Evolutionary conservation across 2,797 vertebrate genomes (phyloP).

Genomic region (Darevskia mixta): DNA sequence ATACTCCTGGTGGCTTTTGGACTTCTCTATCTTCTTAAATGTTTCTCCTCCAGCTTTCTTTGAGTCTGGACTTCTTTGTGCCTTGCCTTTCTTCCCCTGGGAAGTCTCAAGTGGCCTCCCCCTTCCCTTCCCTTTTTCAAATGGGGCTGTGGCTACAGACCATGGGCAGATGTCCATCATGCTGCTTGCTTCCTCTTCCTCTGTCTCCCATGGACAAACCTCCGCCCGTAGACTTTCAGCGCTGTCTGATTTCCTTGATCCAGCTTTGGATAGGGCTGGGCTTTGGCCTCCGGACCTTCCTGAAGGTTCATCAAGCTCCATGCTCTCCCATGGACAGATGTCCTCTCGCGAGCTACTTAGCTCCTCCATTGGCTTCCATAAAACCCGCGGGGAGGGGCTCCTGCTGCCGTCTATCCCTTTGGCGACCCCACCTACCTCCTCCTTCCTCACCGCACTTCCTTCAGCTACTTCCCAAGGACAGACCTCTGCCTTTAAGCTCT

Average conservation of each 20-base stretch:
- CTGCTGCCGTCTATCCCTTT: neutral
- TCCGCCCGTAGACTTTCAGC: constrained; percentile 73
- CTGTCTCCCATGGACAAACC: constrained; percentile 82
- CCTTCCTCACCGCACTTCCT: neutral
- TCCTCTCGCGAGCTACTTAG: constrained; percentile 69
- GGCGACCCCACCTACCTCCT: neutral
- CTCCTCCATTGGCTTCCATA: constrained; percentile 54
- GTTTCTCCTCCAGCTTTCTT: constrained; percentile 42
- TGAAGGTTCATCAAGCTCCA: constrained; percentile 19
- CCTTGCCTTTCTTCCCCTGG: constrained; percentile 35
- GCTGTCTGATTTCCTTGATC: constrained; percentile 44
- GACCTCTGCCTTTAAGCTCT: constrained; percentile 77
- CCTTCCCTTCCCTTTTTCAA: rapidly evolving
- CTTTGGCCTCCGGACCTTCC: constrained; percentile 33
- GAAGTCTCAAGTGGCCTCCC: rapidly evolving
- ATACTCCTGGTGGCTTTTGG: constrained; percentile 63
- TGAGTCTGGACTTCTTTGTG: neutral
- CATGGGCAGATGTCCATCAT: constrained; percentile 70
- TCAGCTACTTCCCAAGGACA: constrained; percentile 82
- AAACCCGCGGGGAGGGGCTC: neutral
- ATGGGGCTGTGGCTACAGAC: neutral
- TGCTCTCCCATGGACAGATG: constrained; percentile 74
- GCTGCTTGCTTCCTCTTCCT: constrained; percentile 57
- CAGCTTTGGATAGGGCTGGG: constrained; percentile 29
- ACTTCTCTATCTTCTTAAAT: constrained; percentile 61